These are phyloP conservation scores for Zophobas morio DNA, from an alignment of 1,140 invertebrate genomes.

Conservation along the genomic window DNA sequence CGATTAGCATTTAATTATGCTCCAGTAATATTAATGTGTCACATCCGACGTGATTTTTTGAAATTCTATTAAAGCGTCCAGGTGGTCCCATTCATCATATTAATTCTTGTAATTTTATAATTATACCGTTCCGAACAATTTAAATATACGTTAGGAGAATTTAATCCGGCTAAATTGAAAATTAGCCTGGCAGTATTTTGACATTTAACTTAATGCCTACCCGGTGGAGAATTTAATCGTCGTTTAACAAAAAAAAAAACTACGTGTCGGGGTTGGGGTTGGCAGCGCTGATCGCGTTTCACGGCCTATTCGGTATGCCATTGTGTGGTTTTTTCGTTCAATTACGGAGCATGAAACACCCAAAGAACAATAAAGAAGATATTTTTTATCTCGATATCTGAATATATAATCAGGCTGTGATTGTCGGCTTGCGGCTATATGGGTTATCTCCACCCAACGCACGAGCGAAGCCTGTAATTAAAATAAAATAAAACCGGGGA, in stretches of 20 bases:
- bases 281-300: slow-evolving; percentile 2
- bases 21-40: slow-evolving; percentile 41
- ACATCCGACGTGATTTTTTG: slow-evolving; percentile 43
- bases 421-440: slow-evolving; percentile 52
- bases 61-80: slow-evolving; percentile 40
- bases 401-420: slow-evolving; percentile 57
- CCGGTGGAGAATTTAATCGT: neutral
- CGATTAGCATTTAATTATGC: slow-evolving; percentile 37
- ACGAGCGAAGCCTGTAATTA: slow-evolving; percentile 58
- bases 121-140: slow-evolving; percentile 31
- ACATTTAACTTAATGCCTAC: neutral
- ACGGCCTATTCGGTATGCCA: slow-evolving; percentile 35
- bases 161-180: slow-evolving; percentile 36
- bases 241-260: neutral
- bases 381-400: slow-evolving; percentile 57
- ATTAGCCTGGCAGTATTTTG: slow-evolving; percentile 17
- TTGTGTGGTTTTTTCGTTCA: slow-evolving; percentile 47
- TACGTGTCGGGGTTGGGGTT: neutral
- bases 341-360: slow-evolving; percentile 36
- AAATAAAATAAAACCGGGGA: slow-evolving; percentile 57
- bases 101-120: slow-evolving; percentile 45
- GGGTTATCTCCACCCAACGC: slow-evolving; percentile 57
- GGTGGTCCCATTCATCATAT: slow-evolving; percentile 47
- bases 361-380: slow-evolving; percentile 52
- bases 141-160: slow-evolving; percentile 35